phyloP scores from a whole-genome alignment of 2,113 vertebrate genomes.

The Tenebrosternarchus preto region DNA sequence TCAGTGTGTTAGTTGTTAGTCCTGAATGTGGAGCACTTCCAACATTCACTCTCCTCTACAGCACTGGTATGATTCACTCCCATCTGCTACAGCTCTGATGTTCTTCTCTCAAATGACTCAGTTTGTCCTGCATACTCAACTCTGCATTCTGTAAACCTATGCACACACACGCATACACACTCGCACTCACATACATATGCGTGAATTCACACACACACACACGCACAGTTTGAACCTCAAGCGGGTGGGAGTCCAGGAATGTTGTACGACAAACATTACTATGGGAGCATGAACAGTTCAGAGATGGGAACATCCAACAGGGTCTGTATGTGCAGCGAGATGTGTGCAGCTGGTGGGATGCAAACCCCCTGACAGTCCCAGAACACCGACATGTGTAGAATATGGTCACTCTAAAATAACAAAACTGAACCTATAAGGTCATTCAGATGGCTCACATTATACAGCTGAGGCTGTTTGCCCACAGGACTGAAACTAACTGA shows the following conservation, averaged over 20 bases:
- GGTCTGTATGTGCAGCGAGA: neutral
- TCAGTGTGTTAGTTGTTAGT: neutral
- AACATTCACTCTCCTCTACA: neutral
- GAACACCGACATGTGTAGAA: too few species aligned
- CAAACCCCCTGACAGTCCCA: neutral
- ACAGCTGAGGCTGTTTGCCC: too few species aligned
- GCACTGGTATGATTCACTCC: neutral
- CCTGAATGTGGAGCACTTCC: neutral
- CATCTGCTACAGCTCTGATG: neutral
- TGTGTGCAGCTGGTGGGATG: neutral
- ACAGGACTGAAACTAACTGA: too few species aligned
- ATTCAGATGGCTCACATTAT: too few species aligned
- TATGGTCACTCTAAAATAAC: too few species aligned
- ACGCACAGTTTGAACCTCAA: conserved; percentile 2
- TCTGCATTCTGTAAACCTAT: neutral
- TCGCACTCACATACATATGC: neutral
- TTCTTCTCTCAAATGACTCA: neutral
- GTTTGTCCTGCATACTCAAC: conserved; percentile 2
- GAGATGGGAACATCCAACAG: neutral
- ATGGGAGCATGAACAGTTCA: neutral
- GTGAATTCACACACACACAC: neutral
- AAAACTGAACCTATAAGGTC: too few species aligned
- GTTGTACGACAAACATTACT: conserved; percentile 13
- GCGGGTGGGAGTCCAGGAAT: conserved; percentile 31
- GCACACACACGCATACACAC: neutral